Percentiles rank a stretch among this genome's conserved stretches.
phyloP scores from a whole-genome alignment of 2,113 vertebrate species.

The Arenaria interpres region DNA sequence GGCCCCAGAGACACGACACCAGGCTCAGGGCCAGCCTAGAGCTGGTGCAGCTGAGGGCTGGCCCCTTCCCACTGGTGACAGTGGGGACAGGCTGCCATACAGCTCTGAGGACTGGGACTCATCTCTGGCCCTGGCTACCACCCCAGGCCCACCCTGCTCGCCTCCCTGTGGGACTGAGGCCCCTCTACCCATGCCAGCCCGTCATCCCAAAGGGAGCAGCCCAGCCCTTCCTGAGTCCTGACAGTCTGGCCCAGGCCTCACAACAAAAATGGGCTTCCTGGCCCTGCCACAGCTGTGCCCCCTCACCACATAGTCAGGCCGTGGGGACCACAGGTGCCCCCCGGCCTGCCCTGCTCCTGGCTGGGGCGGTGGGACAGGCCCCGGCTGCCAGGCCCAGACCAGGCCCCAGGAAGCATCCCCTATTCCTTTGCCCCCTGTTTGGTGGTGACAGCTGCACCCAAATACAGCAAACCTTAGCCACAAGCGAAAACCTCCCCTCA shows the following conservation, averaged over 20 bases:
- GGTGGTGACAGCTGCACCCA: accelerated
- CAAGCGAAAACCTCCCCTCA: background rate
- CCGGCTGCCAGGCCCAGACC: accelerated
- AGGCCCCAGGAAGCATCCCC: background rate
- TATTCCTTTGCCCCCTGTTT: background rate
- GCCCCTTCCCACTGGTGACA: background rate
- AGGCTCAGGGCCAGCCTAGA: background rate
- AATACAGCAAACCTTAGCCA: background rate
- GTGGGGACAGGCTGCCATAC: background rate
- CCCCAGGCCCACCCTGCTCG: background rate
- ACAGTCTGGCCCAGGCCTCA: background rate
- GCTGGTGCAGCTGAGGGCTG: background rate
- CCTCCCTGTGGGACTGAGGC: background rate
- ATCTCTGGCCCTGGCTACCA: background rate
- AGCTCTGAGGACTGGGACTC: background rate
- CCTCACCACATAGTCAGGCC: background rate
- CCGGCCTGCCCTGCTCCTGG: background rate
- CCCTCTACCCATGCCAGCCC: accelerated
- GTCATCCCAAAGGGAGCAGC: background rate
- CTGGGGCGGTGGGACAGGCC: background rate
- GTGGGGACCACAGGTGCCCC: accelerated
- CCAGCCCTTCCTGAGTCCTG: accelerated
- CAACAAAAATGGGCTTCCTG: background rate
- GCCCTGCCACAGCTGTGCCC: background rate
- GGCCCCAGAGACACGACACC: background rate